phyloP scores from a whole-genome alignment of 37 sponge, comb jelly and placozoan genomes.

The Halichondria panicea region DNA sequence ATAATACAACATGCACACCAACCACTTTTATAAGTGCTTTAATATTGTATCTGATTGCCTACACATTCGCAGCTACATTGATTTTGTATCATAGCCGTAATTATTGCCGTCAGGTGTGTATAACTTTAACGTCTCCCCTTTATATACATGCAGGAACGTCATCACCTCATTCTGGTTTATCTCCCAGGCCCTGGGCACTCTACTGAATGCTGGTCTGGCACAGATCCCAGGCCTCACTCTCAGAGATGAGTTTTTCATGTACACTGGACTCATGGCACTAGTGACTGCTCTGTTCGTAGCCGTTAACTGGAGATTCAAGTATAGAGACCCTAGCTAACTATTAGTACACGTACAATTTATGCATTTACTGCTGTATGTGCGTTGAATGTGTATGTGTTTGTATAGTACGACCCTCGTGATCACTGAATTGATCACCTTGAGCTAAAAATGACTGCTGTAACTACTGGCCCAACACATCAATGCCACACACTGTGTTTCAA shows the following conservation, averaged over 20 bases:
- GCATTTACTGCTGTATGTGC: neutral
- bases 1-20: no score
- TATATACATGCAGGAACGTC: slow-evolving; percentile 48
- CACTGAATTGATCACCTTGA: no score
- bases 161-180: slow-evolving; percentile 68
- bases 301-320: slow-evolving; percentile 29
- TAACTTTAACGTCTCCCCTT: neutral
- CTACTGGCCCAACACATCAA: no score
- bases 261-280: slow-evolving; percentile 43
- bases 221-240: slow-evolving; percentile 45
- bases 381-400: neutral
- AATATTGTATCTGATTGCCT: no score
- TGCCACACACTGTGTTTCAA: no score
- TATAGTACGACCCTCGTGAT: no score
- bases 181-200: slow-evolving; percentile 59
- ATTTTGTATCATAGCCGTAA: neutral
- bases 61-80: no score
- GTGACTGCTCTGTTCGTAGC: slow-evolving; percentile 33
- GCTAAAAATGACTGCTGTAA: no score
- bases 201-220: slow-evolving; percentile 63
- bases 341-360: no score
- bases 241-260: slow-evolving; percentile 52
- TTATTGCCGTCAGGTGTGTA: neutral
- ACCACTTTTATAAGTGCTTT: no score
- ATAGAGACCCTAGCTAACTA: neutral